Conservation (phyloP, 2,113 vertebrate genomes). For the Gymnogyps californianus region DNA sequence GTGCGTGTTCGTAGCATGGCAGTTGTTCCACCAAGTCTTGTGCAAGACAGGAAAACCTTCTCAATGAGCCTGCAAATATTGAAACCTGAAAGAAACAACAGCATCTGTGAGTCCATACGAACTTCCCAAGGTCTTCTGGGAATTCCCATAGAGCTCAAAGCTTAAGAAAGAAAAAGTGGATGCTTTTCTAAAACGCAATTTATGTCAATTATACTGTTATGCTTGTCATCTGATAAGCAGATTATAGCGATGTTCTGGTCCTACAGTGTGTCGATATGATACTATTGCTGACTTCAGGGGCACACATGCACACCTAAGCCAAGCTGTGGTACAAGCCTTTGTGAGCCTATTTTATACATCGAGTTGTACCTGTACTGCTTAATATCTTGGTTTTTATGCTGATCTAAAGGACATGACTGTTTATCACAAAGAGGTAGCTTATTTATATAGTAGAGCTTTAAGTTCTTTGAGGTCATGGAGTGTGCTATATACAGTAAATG, state of each 20-base stretch:
- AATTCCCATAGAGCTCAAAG: background rate
- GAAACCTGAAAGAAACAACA: background rate
- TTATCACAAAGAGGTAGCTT: background rate
- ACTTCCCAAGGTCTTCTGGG: background rate
- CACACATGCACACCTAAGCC: background rate
- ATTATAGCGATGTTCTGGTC: background rate
- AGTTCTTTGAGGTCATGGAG: background rate
- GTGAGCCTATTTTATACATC: background rate
- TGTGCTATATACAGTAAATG: background rate
- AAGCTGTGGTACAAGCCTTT: no score
- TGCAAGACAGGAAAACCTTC: background rate
- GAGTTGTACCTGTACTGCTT: background rate
- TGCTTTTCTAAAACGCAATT: background rate
- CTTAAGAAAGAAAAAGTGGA: background rate
- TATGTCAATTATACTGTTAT: background rate
- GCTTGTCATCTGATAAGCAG: background rate
- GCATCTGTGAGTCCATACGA: background rate
- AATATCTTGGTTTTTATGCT: no score
- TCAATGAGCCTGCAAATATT: background rate
- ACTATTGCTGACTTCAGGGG: background rate
- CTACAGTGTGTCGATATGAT: fast-evolving
- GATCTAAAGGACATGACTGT: background rate
- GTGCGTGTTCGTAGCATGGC: background rate
- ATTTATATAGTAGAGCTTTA: background rate
- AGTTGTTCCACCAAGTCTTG: background rate